Conservation (phyloP, 2,797 vertebrate species). For the Pelobates cultripes region DNA sequence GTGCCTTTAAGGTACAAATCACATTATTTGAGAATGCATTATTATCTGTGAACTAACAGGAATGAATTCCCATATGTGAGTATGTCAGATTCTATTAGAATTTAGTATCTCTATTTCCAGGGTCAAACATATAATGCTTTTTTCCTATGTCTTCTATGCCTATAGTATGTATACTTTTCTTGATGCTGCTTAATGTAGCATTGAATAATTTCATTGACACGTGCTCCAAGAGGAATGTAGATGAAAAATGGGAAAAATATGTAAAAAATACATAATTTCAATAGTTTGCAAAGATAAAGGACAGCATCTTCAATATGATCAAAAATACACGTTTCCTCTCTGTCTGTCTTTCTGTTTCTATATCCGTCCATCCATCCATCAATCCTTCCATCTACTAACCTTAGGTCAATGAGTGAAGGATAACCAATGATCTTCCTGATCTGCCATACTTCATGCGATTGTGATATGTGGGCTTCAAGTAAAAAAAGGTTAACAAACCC, state of each 20-base stretch:
- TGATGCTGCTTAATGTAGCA: neutral
- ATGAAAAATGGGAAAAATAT: neutral
- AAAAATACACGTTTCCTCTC: too few species aligned
- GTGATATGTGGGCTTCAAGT: too few species aligned
- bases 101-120: neutral
- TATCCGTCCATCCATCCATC: neutral
- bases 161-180: neutral
- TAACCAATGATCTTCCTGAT: too few species aligned
- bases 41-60: slow-evolving; percentile 1
- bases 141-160: neutral
- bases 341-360: neutral
- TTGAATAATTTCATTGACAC: neutral
- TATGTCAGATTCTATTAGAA: slow-evolving; percentile 7
- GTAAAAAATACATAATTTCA: neutral
- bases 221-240: neutral
- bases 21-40: neutral
- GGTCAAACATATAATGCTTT: neutral
- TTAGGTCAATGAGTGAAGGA: too few species aligned
- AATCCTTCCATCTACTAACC: too few species aligned
- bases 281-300: too few species aligned
- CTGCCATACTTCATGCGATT: too few species aligned
- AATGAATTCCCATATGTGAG: neutral
- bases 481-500: too few species aligned
- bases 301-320: too few species aligned
- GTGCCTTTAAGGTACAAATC: neutral